Evolutionary conservation across 2,113 vertebrate genomes (phyloP).

Genomic region (Crotalus horridus): DNA sequence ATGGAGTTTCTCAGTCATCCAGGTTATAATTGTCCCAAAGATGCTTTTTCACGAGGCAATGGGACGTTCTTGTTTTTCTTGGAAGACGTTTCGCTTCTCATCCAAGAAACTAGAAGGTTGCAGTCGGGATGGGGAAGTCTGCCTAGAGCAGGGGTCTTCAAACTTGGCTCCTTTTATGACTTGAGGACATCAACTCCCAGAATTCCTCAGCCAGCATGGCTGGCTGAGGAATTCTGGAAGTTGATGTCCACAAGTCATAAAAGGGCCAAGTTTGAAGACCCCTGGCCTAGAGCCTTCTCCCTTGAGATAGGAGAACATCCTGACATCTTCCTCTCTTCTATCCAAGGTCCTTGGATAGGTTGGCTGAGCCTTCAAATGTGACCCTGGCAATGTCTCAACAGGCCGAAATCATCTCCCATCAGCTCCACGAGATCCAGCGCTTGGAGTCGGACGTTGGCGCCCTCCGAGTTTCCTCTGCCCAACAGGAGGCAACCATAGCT

Average conservation of each 20-base stretch:
- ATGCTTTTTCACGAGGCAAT: no score
- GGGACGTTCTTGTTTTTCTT: no score
- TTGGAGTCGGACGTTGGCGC: conserved; percentile 51
- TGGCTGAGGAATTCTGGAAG: no score
- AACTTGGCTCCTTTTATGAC: not conserved
- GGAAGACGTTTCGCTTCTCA: no score
- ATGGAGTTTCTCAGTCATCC: no score
- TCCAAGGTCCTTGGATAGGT: conserved; percentile 45
- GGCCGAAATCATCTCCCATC: conserved; percentile 56
- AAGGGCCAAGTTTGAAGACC: not conserved
- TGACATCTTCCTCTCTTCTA: conserved; percentile 1
- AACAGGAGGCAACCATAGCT: conserved; percentile 50
- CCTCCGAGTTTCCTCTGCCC: conserved; percentile 39
- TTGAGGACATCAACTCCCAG: no score
- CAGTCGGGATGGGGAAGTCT: not conserved
- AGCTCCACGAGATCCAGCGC: conserved; percentile 52
- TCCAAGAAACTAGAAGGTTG: not conserved
- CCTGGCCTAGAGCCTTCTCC: not conserved
- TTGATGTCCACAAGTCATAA: no score
- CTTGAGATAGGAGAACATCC: not conserved
- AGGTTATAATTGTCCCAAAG: no score
- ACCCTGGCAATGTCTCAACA: conserved; percentile 53
- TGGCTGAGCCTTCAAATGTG: not conserved
- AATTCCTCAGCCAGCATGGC: no score
- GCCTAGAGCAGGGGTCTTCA: not conserved